These are phyloP conservation scores for Gymnoscopelus braueri DNA, from an alignment of 2,797 vertebrate genomes.

Conservation along the genomic window DNA sequence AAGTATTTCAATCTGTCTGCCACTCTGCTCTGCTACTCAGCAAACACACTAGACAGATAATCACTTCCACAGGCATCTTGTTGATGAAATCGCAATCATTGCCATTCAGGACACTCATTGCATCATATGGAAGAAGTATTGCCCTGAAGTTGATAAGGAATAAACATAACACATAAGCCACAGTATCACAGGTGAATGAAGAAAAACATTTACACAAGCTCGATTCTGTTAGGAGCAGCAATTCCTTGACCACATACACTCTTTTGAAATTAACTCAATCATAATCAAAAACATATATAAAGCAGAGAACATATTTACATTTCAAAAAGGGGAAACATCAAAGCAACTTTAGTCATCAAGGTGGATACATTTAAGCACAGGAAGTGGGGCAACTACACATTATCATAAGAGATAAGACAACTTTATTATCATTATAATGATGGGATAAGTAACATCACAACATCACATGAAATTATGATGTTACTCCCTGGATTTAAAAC, in stretches of 20 bases:
- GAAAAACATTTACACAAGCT: conserved; percentile 51
- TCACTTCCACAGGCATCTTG: conserved; percentile 11
- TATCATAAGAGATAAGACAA: too few relatives aligned
- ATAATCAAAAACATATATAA: background rate
- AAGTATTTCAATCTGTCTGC: conserved; percentile 46
- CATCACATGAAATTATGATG: too few relatives aligned
- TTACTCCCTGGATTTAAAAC: too few relatives aligned
- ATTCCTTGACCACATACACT: conserved; percentile 1
- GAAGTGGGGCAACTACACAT: background rate
- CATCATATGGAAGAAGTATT: conserved; percentile 44
- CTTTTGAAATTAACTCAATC: conserved; percentile 13
- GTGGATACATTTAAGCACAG: background rate
- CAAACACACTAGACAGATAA: conserved; percentile 47
- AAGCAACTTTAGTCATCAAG: conserved; percentile 11
- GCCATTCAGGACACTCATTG: conserved; percentile 18
- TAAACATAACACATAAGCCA: conserved; percentile 10
- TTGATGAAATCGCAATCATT: conserved; percentile 28
- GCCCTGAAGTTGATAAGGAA: conserved; percentile 53
- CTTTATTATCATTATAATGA: too few relatives aligned
- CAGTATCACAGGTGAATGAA: conserved; percentile 20
- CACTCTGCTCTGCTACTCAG: conserved; percentile 38
- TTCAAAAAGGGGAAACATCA: conserved; percentile 2
- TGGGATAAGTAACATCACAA: too few relatives aligned
- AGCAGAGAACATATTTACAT: conserved; percentile 10
- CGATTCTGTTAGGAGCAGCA: conserved; percentile 8